A percentile compares a stretch with the other conserved stretches of the same genome.
Conservation (phyloP, 2,888 invertebrate species). For the Ochropacha duplaris region DNA sequence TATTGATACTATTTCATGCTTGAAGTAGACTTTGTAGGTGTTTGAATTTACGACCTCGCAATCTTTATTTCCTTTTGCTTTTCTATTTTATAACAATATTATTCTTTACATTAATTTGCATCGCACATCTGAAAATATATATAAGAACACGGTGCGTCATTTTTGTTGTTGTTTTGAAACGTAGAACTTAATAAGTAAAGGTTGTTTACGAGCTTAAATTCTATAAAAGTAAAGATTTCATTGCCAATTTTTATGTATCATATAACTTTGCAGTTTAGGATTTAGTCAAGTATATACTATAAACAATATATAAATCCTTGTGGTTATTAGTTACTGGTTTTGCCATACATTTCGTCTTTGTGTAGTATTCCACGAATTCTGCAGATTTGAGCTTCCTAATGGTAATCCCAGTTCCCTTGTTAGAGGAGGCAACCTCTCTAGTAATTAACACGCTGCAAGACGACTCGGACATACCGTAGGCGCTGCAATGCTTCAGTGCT, state of each 20-base stretch:
- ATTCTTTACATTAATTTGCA: neutral
- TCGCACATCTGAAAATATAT: neutral
- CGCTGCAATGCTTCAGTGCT: constrained; percentile 37
- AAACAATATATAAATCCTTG: neutral
- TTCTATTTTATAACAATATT: neutral
- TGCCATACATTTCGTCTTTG: neutral
- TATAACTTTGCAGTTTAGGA: neutral
- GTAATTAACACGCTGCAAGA: constrained; percentile 62
- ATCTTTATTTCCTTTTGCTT: neutral
- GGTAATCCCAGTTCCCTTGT: constrained; percentile 37
- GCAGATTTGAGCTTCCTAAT: constrained; percentile 7
- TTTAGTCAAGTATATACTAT: neutral
- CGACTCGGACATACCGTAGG: constrained; percentile 22
- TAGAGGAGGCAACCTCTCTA: constrained; percentile 28
- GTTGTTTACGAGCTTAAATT: neutral
- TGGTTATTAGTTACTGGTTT: neutral
- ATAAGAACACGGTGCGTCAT: neutral
- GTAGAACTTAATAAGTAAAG: neutral
- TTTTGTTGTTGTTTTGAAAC: neutral
- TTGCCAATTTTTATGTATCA: neutral
- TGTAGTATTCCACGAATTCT: neutral
- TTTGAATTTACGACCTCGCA: neutral
- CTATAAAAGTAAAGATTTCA: neutral
- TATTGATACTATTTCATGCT: neutral
- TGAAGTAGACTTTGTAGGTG: neutral